Evolutionary conservation across 2,888 invertebrate genomes (phyloP).

Genomic region (Leucoma salicis): DNA sequence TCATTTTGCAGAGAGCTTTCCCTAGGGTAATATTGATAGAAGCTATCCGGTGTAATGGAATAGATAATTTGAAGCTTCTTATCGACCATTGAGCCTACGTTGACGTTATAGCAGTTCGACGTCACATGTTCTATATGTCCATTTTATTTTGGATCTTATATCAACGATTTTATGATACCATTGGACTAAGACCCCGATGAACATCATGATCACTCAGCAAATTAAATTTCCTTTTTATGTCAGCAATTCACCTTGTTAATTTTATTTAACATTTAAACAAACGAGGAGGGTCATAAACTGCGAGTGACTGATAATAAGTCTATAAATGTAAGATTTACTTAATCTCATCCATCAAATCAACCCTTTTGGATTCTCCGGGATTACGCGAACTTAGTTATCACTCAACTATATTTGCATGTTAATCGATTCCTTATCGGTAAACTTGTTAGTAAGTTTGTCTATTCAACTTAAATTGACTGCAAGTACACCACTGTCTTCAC

Average conservation of each 20-base stretch:
- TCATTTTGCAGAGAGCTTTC: conserved; percentile 32
- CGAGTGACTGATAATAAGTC: conserved; percentile 34
- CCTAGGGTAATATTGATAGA: conserved; percentile 36
- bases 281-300: conserved; percentile 26
- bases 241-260: conserved; percentile 10
- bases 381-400: conserved; percentile 28
- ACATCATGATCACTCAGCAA: not conserved
- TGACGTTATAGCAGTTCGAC: conserved; percentile 14
- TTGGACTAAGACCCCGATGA: not conserved
- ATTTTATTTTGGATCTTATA: conserved; percentile 9
- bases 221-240: conserved; percentile 2
- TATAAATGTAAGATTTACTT: conserved; percentile 31
- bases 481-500: too few species aligned
- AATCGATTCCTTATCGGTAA: too few species aligned
- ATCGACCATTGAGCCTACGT: conserved; percentile 23
- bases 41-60: conserved; percentile 41
- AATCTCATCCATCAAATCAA: conserved; percentile 23
- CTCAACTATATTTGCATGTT: conserved; percentile 30
- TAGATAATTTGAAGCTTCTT: conserved; percentile 42
- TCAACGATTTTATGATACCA: not conserved
- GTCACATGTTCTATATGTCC: conserved; percentile 3
- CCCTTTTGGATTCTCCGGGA: conserved; percentile 19
- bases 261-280: conserved; percentile 32
- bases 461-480: too few species aligned
- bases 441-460: too few species aligned